Base-by-base conservation (phyloP, 2,888 invertebrate species). In the Labia minor region DNA sequence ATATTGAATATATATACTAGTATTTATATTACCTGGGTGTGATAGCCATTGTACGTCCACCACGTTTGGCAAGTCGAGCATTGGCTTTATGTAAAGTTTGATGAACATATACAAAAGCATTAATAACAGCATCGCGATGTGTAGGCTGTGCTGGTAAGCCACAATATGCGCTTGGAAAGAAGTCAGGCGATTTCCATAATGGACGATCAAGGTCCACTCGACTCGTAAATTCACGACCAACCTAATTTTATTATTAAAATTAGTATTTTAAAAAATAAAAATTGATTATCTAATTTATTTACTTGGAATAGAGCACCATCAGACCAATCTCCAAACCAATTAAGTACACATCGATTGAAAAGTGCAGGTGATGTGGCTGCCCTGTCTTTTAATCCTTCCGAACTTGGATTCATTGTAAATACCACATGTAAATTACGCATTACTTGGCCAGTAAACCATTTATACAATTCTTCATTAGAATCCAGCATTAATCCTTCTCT, bases 291-390 rank as follows among this genome's bases (percentile, higher is more conserved):
- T 26, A 26, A 26, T 3, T 6, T 26, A 66, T 74, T 71, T 72
- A 85, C 92, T 81, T 95, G 94, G 85, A 90, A 95, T 26, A 95
- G 79, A 0, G 95, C 95, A 1, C 93, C 92, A 75, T 96, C 95
- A 19, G 96, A 95, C 99, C 99, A 99, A 78, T 99, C 99, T 11
- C 99, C 99, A 78, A 99, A 98, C 98, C 98, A 98, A 79, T 99
- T 98, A 73, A 99, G 85, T 11, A 99, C 98, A 78, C 98, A 99
- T 78, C 98, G 87, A 82, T 99, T 99, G 84, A 99, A 99, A 67
- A 99, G 82, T 2, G 99, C 99, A 26, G 99, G 99, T 3, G 99
- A 99, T 0, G 99, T 99, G 10, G 99, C 95, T 0, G 99, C 99
- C 70, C 98, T 86, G 79, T 98, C 98, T 78, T 99, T 97, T 62